Evolutionary conservation across 2,797 vertebrate species (phyloP).

Genomic region (Tauraco hartlaubi): DNA sequence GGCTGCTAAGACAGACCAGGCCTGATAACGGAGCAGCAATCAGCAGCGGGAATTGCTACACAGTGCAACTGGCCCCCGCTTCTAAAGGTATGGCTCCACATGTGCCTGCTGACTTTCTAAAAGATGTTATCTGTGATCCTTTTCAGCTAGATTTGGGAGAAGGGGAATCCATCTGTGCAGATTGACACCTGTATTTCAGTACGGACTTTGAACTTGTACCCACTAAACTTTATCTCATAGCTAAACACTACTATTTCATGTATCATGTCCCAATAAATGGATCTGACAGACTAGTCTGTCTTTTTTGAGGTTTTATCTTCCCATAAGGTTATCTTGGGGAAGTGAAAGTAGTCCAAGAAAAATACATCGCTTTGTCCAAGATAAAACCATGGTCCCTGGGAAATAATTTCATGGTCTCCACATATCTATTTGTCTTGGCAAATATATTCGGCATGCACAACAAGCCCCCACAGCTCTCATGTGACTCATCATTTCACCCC

Average conservation of each 20-base stretch:
- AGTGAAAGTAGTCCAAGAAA: background rate
- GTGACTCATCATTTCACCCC: background rate
- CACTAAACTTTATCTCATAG: background rate
- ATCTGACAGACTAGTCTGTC: background rate
- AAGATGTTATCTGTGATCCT: background rate
- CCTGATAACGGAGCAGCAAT: background rate
- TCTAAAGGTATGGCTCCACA: background rate
- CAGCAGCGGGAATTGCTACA: background rate
- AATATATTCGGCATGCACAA: background rate
- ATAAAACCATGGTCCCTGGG: background rate
- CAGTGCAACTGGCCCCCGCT: background rate
- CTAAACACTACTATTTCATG: background rate
- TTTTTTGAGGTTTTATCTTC: background rate
- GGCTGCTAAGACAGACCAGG: background rate
- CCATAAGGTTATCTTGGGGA: background rate
- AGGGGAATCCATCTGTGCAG: background rate
- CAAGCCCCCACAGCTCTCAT: background rate
- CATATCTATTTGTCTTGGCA: background rate
- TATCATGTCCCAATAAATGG: background rate
- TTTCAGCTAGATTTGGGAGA: background rate
- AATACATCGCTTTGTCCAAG: background rate
- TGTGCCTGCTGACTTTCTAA: background rate
- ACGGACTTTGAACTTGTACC: background rate
- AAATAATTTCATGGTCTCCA: background rate
- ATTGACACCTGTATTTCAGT: background rate